Evolutionary conservation across 2,797 vertebrate species (phyloP), one percentile per base, ranked within the genome.

Genomic region (Chaetodon trifasciatus): DNA sequence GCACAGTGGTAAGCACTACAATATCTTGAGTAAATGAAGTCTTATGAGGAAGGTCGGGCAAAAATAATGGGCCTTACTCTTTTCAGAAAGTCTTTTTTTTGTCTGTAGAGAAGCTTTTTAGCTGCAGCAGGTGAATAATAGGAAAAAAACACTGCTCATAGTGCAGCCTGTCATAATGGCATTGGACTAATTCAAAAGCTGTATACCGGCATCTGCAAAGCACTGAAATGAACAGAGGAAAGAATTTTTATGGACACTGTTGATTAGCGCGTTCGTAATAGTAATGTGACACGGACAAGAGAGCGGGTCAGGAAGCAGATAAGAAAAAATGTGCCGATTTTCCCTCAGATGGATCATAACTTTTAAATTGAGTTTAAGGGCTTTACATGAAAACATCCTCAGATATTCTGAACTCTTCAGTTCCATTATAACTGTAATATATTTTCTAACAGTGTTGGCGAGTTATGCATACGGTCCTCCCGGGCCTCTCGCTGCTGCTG

Each of bases 361-460:
- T 50, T 88, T 90, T 82, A 68, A 81, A 82, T 53, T 55, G 39
- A 84, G 19, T 60, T 53, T 21, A 76, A 69, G 49, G 56, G 56
- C 79, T 85, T 61, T 21, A 49, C 52, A 67, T 21, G n/a, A 83
- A 80, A 88, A 70, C 49, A 68, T 86, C 67, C 21, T 55, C 15
- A 42, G 21, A 80, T 77, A 64, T 72, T 53, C 37, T 56, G 8
- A 85, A 64, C 64, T 64, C 52, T 32, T 70, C 67, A 15, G 2
- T 44, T 71, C 57, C 63, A 70, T 71, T 78, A 57, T 66, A 53
- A 61, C 35, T 62, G 65, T 81, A 53, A 84, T 82, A 81, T 81
- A 76, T 68, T 62, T 35, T 53, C 8, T 16, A 11, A 15, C 73
- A 21, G 64, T 44, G 65, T 42, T 58, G 80, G 72, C 24, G 32